A percentile compares a stretch with the other conserved stretches of the same genome.
These are phyloP conservation scores for Microcebus lehilahytsara DNA, from an alignment of 2,113 vertebrate species.

Conservation along the genomic window DNA sequence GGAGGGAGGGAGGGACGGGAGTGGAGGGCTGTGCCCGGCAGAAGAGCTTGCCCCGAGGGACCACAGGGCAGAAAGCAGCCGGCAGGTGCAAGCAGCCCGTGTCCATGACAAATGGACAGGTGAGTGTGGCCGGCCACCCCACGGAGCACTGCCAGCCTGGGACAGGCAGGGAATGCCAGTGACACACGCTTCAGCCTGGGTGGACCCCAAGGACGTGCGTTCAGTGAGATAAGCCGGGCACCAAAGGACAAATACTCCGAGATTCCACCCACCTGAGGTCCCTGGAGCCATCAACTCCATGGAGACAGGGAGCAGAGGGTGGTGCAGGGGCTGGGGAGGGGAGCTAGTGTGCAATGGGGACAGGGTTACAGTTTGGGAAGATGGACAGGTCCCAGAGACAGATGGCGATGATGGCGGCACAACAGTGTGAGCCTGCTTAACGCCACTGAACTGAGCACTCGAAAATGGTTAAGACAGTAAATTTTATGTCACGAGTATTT, in stretches of 20 bases:
- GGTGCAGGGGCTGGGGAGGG: not conserved
- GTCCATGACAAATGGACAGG: rapidly evolving
- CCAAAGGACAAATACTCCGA: too few relatives aligned
- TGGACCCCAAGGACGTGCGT: not conserved
- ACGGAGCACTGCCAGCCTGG: rapidly evolving
- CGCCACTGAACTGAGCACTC: rapidly evolving
- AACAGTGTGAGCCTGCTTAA: rapidly evolving
- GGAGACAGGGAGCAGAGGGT: not conserved
- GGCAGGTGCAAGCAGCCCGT: rapidly evolving
- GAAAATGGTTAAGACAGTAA: rapidly evolving
- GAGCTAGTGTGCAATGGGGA: too few relatives aligned
- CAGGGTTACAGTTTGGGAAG: not conserved
- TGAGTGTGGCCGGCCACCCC: rapidly evolving
- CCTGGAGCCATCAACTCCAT: not conserved
- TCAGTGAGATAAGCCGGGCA: not conserved
- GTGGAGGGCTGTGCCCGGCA: not conserved
- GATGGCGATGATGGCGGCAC: too few relatives aligned
- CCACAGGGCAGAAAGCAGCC: not conserved
- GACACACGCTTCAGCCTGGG: rapidly evolving
- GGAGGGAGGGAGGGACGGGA: not conserved
- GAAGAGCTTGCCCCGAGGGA: rapidly evolving
- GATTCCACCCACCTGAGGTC: not conserved
- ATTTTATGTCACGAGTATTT: not conserved
- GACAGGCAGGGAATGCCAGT: not conserved
- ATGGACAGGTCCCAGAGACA: not conserved